A percentile compares a stretch with the other conserved stretches of the same genome.
Evolutionary conservation across 2,113 vertebrate species (phyloP).

Genomic region (Loxodonta africana): DNA sequence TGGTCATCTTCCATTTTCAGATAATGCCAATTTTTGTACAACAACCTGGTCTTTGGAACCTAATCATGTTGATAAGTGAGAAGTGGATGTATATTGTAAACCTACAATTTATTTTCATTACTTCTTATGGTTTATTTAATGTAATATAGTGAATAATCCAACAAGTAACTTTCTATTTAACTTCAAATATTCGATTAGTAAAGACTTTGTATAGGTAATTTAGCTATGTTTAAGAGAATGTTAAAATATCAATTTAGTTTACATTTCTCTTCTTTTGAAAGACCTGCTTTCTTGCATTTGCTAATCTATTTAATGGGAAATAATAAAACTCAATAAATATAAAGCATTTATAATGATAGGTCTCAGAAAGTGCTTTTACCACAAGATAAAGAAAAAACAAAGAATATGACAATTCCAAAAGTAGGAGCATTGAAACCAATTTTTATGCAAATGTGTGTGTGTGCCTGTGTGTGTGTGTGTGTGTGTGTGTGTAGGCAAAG

Average conservation of each 20-base stretch:
- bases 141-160: background rate
- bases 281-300: background rate
- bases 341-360: background rate
- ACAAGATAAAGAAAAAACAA: background rate
- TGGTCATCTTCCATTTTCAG: too few relatives aligned
- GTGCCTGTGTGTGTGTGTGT: background rate
- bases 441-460: background rate
- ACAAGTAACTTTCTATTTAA: background rate
- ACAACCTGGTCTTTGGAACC: too few relatives aligned
- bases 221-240: background rate
- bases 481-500: background rate
- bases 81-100: background rate
- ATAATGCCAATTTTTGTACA: too few relatives aligned
- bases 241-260: background rate
- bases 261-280: background rate
- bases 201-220: background rate
- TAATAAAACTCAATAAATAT: background rate
- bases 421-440: background rate
- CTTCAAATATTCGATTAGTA: background rate
- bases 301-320: background rate
- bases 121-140: background rate
- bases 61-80: too few relatives aligned
- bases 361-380: background rate
- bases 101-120: background rate
- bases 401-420: background rate